Conservation (phyloP, 2,797 vertebrate species). For the Poliocrania exsul region DNA sequence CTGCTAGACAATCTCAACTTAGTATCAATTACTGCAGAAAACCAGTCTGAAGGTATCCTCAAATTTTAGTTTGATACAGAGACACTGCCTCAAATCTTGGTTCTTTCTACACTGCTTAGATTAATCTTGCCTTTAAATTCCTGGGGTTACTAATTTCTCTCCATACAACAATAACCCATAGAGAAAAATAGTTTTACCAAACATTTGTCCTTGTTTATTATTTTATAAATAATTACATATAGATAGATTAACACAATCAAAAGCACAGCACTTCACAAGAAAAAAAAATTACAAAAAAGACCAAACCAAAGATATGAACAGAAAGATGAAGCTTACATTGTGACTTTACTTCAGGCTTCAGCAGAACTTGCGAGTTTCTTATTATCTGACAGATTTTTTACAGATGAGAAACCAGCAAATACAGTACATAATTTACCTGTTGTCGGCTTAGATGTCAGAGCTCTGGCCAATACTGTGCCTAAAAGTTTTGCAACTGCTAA, state of each 20-base stretch:
- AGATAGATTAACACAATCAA: neutral
- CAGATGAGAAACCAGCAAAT: neutral
- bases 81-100: neutral
- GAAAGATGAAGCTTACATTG: neutral
- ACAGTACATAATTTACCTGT: constrained; percentile 72
- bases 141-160: neutral
- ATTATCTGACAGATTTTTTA: neutral
- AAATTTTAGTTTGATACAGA: neutral
- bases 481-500: constrained; percentile 86
- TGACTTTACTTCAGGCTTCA: neutral
- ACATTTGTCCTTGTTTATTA: neutral
- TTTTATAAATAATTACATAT: neutral
- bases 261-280: neutral
- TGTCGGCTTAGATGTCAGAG: constrained; percentile 78
- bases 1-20: neutral
- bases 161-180: neutral
- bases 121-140: neutral
- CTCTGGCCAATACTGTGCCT: constrained; percentile 86
- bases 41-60: neutral
- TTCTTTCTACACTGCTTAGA: neutral
- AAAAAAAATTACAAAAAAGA: neutral
- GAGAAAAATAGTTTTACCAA: neutral
- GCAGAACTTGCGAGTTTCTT: neutral
- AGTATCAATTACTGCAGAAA: neutral
- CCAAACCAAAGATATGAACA: neutral